Conservation (phyloP, 1,140 invertebrate species). For the Ceratina calcarata region DNA sequence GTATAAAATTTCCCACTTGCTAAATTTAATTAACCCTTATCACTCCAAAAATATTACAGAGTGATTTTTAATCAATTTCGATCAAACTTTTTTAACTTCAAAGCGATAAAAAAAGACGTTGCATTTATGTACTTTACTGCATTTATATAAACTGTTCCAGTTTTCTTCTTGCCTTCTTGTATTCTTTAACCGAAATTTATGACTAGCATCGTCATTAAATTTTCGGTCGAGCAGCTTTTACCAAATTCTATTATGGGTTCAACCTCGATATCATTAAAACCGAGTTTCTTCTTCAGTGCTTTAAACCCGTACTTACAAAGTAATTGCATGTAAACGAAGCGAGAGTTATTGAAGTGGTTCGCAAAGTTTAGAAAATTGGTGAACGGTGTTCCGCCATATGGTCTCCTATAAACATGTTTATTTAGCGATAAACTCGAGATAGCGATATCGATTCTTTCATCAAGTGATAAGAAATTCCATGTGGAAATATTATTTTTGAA, state of each 20-base stretch:
- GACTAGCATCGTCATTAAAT: background rate
- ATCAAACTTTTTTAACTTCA: too few relatives aligned
- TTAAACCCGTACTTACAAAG: background rate
- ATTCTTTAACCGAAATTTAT: background rate
- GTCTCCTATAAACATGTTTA: background rate
- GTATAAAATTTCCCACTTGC: too few relatives aligned
- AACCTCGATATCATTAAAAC: background rate
- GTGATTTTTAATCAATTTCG: too few relatives aligned
- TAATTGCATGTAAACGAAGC: slow-evolving; percentile 36
- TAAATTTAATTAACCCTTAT: too few relatives aligned
- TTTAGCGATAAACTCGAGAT: slow-evolving; percentile 29
- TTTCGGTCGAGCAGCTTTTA: background rate
- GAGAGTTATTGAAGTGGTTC: slow-evolving; percentile 1
- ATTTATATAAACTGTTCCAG: too few relatives aligned
- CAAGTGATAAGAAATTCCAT: background rate
- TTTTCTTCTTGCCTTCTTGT: too few relatives aligned
- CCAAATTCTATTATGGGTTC: slow-evolving; percentile 20
- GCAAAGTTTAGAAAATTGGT: slow-evolving; percentile 11
- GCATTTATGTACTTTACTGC: too few relatives aligned
- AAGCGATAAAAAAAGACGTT: too few relatives aligned
- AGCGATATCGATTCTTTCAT: slow-evolving; percentile 2
- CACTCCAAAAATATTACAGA: too few relatives aligned
- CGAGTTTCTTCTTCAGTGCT: too few relatives aligned
- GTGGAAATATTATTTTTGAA: background rate
- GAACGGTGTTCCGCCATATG: slow-evolving; percentile 15